These are phyloP conservation scores for Sylvia borin DNA, from an alignment of 2,797 vertebrate genomes.

Conservation along the genomic window DNA sequence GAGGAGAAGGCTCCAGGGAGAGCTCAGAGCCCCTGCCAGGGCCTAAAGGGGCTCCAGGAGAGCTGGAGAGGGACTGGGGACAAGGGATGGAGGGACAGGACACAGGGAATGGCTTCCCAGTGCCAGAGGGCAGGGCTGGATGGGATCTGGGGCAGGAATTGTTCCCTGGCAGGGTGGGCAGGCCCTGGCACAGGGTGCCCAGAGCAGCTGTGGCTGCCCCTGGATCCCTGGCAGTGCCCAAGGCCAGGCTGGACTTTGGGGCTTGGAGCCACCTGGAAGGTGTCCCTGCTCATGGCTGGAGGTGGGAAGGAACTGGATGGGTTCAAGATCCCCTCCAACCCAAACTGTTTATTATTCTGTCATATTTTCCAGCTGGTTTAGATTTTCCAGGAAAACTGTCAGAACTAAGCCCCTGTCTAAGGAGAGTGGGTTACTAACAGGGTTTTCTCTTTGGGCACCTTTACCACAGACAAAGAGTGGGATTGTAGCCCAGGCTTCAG, in stretches of 20 bases:
- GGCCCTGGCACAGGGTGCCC: too few relatives aligned
- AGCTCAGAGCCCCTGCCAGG: background rate
- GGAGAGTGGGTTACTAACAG: background rate
- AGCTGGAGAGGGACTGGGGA: too few relatives aligned
- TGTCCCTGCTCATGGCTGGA: background rate
- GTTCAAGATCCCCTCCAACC: background rate
- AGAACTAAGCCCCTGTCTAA: background rate
- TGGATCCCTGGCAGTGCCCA: too few relatives aligned
- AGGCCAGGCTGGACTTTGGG: fast-evolving
- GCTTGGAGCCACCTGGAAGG: background rate
- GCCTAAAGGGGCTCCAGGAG: too few relatives aligned
- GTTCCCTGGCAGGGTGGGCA: too few relatives aligned
- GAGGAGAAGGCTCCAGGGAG: background rate
- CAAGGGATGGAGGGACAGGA: too few relatives aligned
- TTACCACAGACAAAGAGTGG: background rate
- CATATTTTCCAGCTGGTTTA: background rate
- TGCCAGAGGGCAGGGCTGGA: too few relatives aligned
- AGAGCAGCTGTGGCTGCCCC: too few relatives aligned
- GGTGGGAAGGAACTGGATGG: background rate
- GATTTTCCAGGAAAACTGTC: background rate
- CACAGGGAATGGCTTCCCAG: too few relatives aligned
- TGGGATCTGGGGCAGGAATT: too few relatives aligned
- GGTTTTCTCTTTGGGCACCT: background rate
- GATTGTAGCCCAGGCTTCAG: background rate
- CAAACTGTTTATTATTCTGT: background rate